phyloP scores from a whole-genome alignment of 2,113 vertebrate species.

The Megatriorchis doriae region DNA sequence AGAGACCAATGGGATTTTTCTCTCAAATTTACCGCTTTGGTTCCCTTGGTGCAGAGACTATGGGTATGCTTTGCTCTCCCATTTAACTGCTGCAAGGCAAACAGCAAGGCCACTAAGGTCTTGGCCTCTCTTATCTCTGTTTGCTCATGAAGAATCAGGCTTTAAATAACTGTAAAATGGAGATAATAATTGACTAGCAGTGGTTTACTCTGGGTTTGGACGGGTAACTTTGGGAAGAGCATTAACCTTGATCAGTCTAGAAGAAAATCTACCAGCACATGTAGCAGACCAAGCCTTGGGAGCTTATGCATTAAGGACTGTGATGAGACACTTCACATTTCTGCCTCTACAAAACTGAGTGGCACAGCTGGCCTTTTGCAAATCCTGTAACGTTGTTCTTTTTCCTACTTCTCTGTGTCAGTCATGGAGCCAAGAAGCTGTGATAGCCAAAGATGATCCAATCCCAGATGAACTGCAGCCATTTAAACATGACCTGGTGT shows the following conservation, averaged over 20 bases:
- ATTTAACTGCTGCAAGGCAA: background rate
- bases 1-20: background rate
- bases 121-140: background rate
- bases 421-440: background rate
- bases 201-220: background rate
- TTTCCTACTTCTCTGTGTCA: background rate
- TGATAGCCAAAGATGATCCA: background rate
- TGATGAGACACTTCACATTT: background rate
- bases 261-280: accelerated
- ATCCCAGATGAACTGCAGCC: background rate
- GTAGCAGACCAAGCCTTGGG: background rate
- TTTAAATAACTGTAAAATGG: background rate
- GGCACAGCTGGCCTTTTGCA: background rate
- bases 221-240: background rate
- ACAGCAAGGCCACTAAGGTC: background rate
- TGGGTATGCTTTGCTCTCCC: background rate
- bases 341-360: background rate
- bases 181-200: background rate
- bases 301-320: background rate
- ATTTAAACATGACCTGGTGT: background rate
- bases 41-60: background rate
- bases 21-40: background rate
- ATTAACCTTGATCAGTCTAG: background rate
- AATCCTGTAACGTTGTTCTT: background rate
- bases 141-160: background rate